Percentiles rank a stretch among this genome's conserved stretches.
These are phyloP conservation scores for Gobiocypris rarus DNA, from an alignment of 2,113 vertebrate genomes.

Conservation along the genomic window DNA sequence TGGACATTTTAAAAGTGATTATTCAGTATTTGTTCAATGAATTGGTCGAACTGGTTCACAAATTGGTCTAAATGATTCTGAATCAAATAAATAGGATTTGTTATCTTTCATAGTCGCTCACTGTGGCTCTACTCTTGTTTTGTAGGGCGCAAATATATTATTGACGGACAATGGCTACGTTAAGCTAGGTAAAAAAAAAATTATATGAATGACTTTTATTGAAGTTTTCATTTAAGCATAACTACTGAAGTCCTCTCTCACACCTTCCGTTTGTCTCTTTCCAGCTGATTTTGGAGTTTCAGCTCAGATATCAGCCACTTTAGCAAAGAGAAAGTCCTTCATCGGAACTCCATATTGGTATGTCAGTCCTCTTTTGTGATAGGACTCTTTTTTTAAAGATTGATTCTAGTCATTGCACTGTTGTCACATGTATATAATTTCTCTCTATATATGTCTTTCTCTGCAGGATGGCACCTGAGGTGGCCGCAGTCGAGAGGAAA, in stretches of 20 bases:
- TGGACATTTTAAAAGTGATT: no score
- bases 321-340: slow-evolving; percentile 98
- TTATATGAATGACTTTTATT: neutral
- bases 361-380: slow-evolving; percentile 49
- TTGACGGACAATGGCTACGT: slow-evolving; percentile 97
- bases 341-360: slow-evolving; percentile 99
- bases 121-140: slow-evolving; percentile 20
- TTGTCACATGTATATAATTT: neutral
- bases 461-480: slow-evolving; percentile 97
- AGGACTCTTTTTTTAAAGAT: neutral
- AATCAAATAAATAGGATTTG: neutral
- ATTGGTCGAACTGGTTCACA: neutral
- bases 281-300: slow-evolving; percentile 98
- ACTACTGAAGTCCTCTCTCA: neutral
- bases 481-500: slow-evolving; percentile 97
- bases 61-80: neutral
- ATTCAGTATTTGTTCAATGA: no score
- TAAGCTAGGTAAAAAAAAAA: slow-evolving; percentile 86
- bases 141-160: slow-evolving; percentile 97
- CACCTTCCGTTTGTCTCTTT: neutral
- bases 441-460: neutral
- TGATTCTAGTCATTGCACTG: neutral
- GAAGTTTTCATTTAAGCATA: neutral
- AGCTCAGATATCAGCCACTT: slow-evolving; percentile 97
- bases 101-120: neutral